Conservation (phyloP, 2,888 invertebrate species). For the Limnephilus marmoratus region DNA sequence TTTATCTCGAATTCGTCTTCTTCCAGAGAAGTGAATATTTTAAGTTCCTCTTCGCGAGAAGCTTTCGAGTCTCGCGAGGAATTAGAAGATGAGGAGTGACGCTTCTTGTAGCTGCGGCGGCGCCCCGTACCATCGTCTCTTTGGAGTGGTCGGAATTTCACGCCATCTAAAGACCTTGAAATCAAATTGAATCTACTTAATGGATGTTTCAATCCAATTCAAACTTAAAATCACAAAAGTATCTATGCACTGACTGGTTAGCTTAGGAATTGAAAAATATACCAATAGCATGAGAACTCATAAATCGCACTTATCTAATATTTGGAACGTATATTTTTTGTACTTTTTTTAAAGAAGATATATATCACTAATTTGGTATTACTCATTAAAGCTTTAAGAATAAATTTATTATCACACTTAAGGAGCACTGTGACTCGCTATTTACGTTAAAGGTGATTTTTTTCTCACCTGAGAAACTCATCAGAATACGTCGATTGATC, state of each 20-base stretch:
- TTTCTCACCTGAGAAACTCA: slow-evolving; percentile 76
- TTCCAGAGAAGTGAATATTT: slow-evolving; percentile 81
- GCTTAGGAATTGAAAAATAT: background rate
- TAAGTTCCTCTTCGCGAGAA: slow-evolving; percentile 81
- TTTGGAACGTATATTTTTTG: background rate
- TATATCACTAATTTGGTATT: background rate
- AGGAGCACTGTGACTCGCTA: slow-evolving; percentile 21
- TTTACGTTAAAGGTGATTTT: slow-evolving; percentile 28
- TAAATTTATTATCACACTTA: slow-evolving; percentile 22
- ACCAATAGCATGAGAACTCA: background rate
- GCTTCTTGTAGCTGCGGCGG: slow-evolving; percentile 79
- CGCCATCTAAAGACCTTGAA: slow-evolving; percentile 81
- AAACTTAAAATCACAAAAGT: background rate
- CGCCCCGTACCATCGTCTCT: slow-evolving; percentile 81
- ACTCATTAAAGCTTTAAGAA: background rate
- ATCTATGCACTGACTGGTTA: background rate
- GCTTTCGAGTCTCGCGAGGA: slow-evolving; percentile 80
- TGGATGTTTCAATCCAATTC: slow-evolving; percentile 12
- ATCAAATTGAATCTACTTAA: slow-evolving; percentile 69
- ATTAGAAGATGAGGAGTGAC: slow-evolving; percentile 77
- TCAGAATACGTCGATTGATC: slow-evolving; percentile 72
- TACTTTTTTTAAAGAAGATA: background rate
- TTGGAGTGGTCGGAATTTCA: slow-evolving; percentile 79
- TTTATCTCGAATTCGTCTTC: slow-evolving; percentile 77
- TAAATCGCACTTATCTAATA: slow-evolving; percentile 2